These are phyloP conservation scores for Eudorcas thomsonii DNA, from an alignment of 2,113 vertebrate genomes.

Conservation along the genomic window DNA sequence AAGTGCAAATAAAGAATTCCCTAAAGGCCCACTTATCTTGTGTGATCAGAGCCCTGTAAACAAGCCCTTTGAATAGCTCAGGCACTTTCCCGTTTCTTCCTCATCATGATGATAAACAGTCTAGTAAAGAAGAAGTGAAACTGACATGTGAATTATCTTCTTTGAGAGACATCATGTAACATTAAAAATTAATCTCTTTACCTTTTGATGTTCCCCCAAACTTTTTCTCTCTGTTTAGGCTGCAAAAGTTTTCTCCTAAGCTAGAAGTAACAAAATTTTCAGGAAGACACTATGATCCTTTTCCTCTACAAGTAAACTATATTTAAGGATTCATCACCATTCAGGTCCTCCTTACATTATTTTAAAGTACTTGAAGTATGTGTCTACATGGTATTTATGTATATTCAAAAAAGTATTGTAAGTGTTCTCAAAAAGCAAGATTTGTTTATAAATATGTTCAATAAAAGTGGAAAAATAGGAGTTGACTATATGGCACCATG, in stretches of 20 bases:
- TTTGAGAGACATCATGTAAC: neutral
- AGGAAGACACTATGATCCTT: neutral
- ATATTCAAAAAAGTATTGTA: neutral
- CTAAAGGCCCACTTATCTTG: conserved; percentile 23
- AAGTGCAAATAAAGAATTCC: conserved; percentile 53
- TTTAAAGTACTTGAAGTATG: neutral
- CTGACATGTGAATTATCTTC: neutral
- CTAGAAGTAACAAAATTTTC: neutral
- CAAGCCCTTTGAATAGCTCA: neutral
- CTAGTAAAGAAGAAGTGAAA: neutral
- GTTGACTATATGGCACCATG: neutral
- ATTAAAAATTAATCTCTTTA: conserved; percentile 37
- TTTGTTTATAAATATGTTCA: neutral
- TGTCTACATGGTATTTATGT: neutral
- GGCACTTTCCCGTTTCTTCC: neutral
- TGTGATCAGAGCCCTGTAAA: conserved; percentile 24
- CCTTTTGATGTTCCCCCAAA: neutral
- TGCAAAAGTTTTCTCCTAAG: neutral
- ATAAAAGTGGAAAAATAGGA: neutral
- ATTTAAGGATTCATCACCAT: neutral
- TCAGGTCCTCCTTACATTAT: neutral
- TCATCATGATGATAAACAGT: neutral
- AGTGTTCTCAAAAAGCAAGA: neutral
- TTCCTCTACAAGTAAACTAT: neutral
- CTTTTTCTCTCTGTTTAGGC: neutral